Percentiles rank a stretch among this genome's conserved stretches.
These are phyloP conservation scores for Eutrigla gurnardus DNA, from an alignment of 2,797 vertebrate species.

Conservation along the genomic window DNA sequence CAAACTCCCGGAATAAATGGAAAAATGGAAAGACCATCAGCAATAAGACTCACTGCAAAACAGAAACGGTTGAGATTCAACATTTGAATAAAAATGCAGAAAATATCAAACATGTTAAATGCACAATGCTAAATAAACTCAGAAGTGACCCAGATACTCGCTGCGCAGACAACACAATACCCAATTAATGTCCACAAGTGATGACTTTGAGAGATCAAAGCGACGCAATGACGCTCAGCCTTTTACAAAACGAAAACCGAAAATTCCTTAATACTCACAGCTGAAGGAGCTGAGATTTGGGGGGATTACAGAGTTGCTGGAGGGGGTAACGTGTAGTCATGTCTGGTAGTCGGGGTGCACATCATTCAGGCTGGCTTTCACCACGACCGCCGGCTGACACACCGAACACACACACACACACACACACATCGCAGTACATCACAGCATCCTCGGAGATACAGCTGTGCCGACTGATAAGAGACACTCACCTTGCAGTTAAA, in stretches of 20 bases:
- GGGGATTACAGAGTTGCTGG: slow-evolving; percentile 54
- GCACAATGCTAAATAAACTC: not conserved
- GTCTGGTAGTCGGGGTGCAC: slow-evolving; percentile 41
- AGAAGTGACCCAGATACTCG: not conserved
- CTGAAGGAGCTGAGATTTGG: slow-evolving; percentile 47
- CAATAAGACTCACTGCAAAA: not conserved
- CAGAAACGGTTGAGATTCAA: not conserved
- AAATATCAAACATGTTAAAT: not conserved
- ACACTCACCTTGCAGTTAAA: slow-evolving; percentile 59
- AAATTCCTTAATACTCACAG: slow-evolving; percentile 32
- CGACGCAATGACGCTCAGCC: slow-evolving; percentile 17
- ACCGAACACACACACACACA: not conserved
- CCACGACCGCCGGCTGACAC: slow-evolving; percentile 38
- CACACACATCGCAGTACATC: slow-evolving; percentile 40
- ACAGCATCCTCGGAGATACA: slow-evolving; percentile 60
- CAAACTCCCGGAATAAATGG: not conserved
- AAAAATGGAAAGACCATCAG: not conserved
- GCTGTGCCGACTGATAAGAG: slow-evolving; percentile 69
- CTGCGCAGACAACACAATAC: not conserved
- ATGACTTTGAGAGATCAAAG: slow-evolving; percentile 40
- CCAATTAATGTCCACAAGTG: slow-evolving; percentile 19
- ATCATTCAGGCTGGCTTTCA: slow-evolving; percentile 41
- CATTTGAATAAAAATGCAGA: not conserved
- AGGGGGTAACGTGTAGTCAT: slow-evolving; percentile 34
- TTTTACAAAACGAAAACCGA: slow-evolving; percentile 15